Base-by-base conservation (phyloP, 2,888 invertebrate species). In the Tetragonisca angustula region DNA sequence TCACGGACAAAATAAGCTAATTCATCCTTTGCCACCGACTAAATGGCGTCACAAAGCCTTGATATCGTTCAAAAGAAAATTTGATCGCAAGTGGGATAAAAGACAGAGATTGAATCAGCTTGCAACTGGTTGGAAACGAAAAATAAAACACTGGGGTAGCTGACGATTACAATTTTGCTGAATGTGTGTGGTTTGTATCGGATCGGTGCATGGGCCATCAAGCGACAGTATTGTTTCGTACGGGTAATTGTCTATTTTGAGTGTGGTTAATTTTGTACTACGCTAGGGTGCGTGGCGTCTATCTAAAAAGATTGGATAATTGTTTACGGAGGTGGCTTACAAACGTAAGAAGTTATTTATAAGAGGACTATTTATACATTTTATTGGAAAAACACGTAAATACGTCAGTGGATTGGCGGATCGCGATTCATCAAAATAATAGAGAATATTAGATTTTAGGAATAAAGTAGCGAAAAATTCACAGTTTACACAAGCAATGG, bases 191-290 rank as follows among this genome's bases (percentile, higher is more conserved):
- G 36, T 71, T 24, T n/a, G 43, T 19, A 43, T 19, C 24, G 24
- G 19, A 59, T 5, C 59, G 19, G 2, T 43, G 19, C 24, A 43
- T 19, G 59, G 59, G 4, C 43, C 43, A 59, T 56, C 43, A 24
- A 43, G 24, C 71, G 71, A 43, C 24, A 59, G 24, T 71, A 32
- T 43, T 24, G 24, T 11, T 71, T 43, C n/a, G 43, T 71, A 56
- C 59, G 19, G 71, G 43, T 24, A 54, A 71, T 19, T 19, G 43
- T 71, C 59, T 71, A 59, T 71, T 71, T 71, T 43, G 11, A 17
- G 59, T 19, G 24, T 19, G 4, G 71, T 71, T 71, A 59, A 59
- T 56, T 56, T 24, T 43, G 24, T 59, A 27, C 27, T 27, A 27
- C 36, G 19, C 19, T 59, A 24, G n/a, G 43, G 59, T 43, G 70